Conservation (phyloP, 1,140 invertebrate species). For the Hylaeus volcanicus region DNA sequence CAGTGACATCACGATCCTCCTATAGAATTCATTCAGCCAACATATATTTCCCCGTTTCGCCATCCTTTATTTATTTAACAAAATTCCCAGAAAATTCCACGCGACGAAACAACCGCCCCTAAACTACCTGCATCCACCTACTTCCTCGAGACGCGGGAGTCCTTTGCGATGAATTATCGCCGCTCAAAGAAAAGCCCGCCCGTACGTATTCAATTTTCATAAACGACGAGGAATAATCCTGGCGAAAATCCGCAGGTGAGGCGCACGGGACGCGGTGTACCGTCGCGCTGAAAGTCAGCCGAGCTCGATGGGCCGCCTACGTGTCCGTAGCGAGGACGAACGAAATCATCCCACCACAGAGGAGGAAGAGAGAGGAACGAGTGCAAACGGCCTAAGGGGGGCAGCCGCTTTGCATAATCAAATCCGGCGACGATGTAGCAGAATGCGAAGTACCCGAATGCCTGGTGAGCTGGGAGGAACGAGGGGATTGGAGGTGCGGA, state of each 20-base stretch:
- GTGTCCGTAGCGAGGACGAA: conserved; percentile 32
- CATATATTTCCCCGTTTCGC: no score
- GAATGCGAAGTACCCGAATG: conserved; percentile 68
- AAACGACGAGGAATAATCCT: conserved; percentile 29
- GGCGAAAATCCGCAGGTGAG: conserved; percentile 15
- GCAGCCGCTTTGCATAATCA: conserved; percentile 74
- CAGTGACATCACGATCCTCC: no score
- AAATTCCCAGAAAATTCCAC: no score
- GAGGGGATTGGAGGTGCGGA: neutral
- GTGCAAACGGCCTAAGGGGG: conserved; percentile 51
- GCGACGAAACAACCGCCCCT: no score
- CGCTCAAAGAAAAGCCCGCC: neutral
- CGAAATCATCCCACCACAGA: neutral
- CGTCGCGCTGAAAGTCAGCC: conserved; percentile 14
- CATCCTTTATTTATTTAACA: no score
- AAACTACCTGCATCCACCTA: no score
- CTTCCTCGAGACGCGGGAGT: no score
- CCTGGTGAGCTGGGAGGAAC: conserved; percentile 10
- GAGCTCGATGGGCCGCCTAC: conserved; percentile 35
- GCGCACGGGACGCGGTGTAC: neutral
- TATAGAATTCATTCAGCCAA: no score
- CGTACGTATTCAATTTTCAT: conserved; percentile 28
- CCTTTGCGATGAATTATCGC: no score
- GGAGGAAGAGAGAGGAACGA: conserved; percentile 38
- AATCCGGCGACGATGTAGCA: conserved; percentile 73